phyloP scores from a whole-genome alignment of 2,797 vertebrate species.

The Poeciliopsis infans region DNA sequence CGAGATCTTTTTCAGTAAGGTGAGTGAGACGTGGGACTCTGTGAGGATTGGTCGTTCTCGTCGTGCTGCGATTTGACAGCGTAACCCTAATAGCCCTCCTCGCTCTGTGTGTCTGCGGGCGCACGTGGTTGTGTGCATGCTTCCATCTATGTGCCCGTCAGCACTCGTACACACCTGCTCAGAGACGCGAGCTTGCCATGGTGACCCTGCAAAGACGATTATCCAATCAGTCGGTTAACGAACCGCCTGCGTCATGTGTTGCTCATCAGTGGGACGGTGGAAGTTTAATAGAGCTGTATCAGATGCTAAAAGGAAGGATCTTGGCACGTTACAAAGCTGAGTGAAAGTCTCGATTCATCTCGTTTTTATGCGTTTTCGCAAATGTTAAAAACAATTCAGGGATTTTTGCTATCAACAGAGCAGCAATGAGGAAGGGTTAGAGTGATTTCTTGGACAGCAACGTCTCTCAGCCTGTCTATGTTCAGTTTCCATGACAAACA shows the following conservation, averaged over 20 bases:
- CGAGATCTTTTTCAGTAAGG: constrained; percentile 99
- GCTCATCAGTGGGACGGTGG: constrained; percentile 49
- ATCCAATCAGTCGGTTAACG: constrained; percentile 75
- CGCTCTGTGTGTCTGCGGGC: constrained; percentile 25
- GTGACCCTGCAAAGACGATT: constrained; percentile 77
- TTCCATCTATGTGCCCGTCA: constrained; percentile 35
- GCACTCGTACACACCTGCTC: constrained; percentile 49
- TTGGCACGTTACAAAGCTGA: not conserved
- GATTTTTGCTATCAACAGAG: not conserved
- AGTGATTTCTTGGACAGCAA: not conserved
- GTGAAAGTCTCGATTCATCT: not conserved
- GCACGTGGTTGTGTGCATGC: constrained; percentile 31
- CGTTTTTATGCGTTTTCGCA: not conserved
- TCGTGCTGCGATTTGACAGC: constrained; percentile 45
- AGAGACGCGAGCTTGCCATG: constrained; percentile 36
- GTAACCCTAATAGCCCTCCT: constrained; percentile 51
- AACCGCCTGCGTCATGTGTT: constrained; percentile 70
- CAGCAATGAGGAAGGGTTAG: not conserved
- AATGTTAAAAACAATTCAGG: not conserved
- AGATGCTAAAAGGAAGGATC: constrained; percentile 44
- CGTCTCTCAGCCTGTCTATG: not conserved
- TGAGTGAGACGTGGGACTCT: constrained; percentile 81
- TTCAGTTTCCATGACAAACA: not conserved
- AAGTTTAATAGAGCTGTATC: constrained; percentile 33
- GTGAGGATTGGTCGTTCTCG: constrained; percentile 50